These are phyloP conservation scores for Climacteris rufus DNA, from an alignment of 2,113 vertebrate genomes.

Conservation along the genomic window DNA sequence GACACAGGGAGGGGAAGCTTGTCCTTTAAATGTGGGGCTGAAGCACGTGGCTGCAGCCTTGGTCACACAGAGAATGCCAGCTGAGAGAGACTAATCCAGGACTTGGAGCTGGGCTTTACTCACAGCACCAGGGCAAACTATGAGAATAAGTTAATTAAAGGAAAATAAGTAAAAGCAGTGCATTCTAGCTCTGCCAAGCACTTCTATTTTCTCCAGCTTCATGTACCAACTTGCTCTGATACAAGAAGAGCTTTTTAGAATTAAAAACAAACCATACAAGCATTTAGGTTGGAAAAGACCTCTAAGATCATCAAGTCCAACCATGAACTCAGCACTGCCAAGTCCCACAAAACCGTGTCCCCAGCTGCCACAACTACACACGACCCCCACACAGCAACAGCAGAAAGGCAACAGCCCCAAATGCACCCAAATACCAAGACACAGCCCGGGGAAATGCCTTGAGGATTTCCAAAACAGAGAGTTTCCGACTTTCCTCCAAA, in stretches of 20 bases:
- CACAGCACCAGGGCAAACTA: neutral
- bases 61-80: accelerated
- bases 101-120: neutral
- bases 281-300: neutral
- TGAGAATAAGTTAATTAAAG: neutral
- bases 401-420: neutral
- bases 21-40: neutral
- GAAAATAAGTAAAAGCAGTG: neutral
- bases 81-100: neutral
- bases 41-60: neutral
- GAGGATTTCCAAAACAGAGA: neutral
- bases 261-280: neutral
- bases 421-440: neutral
- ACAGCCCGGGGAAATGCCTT: neutral
- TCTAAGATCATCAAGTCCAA: neutral
- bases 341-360: neutral
- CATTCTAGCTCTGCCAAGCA: neutral
- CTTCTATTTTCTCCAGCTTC: neutral
- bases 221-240: neutral
- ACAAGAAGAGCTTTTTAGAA: neutral
- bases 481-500: neutral
- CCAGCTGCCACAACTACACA: neutral
- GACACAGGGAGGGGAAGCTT: neutral
- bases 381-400: too few species aligned
- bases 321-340: neutral